These are phyloP conservation scores for Liolophura sinensis DNA, from an alignment of 1,140 invertebrate genomes.

Conservation along the genomic window DNA sequence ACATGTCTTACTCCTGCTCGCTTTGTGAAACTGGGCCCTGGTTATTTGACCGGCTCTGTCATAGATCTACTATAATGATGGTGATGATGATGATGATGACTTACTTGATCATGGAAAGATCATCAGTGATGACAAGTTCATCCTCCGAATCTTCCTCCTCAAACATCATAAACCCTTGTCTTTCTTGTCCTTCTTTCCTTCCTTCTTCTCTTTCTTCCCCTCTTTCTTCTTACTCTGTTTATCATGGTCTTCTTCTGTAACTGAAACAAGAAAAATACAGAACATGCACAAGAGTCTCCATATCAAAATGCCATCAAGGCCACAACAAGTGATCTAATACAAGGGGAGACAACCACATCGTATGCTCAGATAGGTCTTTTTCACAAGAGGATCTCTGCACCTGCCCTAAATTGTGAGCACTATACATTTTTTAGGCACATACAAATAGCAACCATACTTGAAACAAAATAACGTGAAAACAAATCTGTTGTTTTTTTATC, in stretches of 20 bases:
- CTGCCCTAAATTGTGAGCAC: too few relatives aligned
- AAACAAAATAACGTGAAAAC: too few relatives aligned
- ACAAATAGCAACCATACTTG: too few relatives aligned
- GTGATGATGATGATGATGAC: constrained; percentile 21
- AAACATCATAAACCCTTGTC: constrained; percentile 75
- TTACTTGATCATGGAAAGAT: constrained; percentile 71
- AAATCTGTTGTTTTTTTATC: too few relatives aligned
- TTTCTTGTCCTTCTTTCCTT: constrained; percentile 59
- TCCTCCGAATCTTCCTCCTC: constrained; percentile 92
- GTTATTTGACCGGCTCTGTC: not conserved
- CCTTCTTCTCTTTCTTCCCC: constrained; percentile 33
- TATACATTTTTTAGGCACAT: too few relatives aligned
- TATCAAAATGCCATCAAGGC: not conserved
- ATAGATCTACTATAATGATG: not conserved
- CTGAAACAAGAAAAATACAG: not conserved
- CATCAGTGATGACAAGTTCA: constrained; percentile 68
- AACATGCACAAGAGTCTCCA: not conserved
- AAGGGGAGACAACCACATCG: not conserved
- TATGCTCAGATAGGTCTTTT: not conserved
- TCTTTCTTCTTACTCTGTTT: constrained; percentile 23
- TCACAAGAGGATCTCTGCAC: not conserved
- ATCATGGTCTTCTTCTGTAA: constrained; percentile 20
- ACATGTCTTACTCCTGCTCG: too few relatives aligned
- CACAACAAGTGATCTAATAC: not conserved
- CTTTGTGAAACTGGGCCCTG: too few relatives aligned